Conservation (phyloP, 2,113 vertebrate genomes). For the Camarhynchus parvulus region DNA sequence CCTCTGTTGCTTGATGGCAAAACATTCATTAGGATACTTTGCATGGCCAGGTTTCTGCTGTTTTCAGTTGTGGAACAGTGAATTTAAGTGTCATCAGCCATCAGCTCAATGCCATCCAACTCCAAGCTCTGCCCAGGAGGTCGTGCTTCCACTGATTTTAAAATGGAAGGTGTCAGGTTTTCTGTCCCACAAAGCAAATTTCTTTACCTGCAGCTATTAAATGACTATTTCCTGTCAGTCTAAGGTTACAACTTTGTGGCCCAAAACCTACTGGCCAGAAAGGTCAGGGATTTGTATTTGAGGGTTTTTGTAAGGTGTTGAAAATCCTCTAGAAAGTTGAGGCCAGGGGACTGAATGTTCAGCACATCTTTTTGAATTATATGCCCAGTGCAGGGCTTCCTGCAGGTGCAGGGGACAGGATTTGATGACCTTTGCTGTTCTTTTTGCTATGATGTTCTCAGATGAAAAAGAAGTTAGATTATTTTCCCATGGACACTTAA, state of each 20-base stretch:
- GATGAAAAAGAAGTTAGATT: neutral
- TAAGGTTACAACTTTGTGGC: neutral
- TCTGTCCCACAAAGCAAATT: neutral
- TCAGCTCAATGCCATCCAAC: neutral
- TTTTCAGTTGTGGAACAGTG: neutral
- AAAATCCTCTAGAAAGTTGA: neutral
- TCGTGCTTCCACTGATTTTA: neutral
- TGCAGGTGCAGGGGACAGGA: neutral
- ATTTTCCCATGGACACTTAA: accelerated
- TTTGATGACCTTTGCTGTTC: neutral
- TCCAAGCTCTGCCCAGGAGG: neutral
- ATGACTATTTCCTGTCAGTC: neutral
- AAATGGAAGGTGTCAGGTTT: neutral
- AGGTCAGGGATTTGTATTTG: neutral
- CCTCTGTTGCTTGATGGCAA: neutral
- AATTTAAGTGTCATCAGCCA: neutral
- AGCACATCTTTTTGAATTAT: neutral
- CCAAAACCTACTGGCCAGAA: neutral
- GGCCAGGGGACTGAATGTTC: neutral
- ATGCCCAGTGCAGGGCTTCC: neutral
- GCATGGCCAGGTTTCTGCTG: neutral
- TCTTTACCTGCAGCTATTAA: neutral
- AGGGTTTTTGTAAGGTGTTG: neutral
- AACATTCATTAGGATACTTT: neutral
- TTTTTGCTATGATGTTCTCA: neutral